Conservation (phyloP, 2,888 invertebrate genomes). For the Diplolepis rosae region DNA sequence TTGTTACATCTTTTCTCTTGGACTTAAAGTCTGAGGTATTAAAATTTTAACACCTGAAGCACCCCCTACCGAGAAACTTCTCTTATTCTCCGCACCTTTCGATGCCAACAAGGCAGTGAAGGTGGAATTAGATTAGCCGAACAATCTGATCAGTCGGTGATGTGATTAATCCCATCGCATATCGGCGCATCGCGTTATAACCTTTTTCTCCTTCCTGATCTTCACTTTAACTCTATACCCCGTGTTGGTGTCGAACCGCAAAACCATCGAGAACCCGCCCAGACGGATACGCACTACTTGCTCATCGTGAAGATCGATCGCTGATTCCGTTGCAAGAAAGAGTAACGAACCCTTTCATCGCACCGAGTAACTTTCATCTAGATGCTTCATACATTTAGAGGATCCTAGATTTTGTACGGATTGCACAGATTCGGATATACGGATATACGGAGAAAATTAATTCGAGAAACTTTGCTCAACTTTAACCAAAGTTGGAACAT, state of each 20-base stretch:
- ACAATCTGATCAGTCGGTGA: constrained; percentile 68
- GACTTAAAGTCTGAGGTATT: constrained; percentile 46
- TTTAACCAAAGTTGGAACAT: too few relatives aligned
- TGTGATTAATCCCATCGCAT: constrained; percentile 69
- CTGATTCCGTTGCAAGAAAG: constrained; percentile 44
- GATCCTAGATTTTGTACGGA: background rate
- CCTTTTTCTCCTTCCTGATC: constrained; percentile 32
- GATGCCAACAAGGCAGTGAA: constrained; percentile 52
- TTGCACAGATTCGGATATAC: background rate
- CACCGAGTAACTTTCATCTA: background rate
- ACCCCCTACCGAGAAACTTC: constrained; percentile 48
- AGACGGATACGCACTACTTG: constrained; percentile 29
- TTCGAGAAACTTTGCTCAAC: too few relatives aligned
- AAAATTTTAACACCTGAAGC: constrained; percentile 65
- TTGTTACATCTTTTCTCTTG: constrained; percentile 7
- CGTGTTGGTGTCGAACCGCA: constrained; percentile 45
- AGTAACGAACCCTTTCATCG: constrained; percentile 29
- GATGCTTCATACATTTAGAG: background rate
- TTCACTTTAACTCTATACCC: constrained; percentile 36
- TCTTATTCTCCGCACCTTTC: constrained; percentile 4
- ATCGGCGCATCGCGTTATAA: constrained; percentile 60
- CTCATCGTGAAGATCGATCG: constrained; percentile 42
- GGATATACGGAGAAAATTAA: too few relatives aligned
- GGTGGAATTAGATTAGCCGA: constrained; percentile 70
- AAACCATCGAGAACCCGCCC: constrained; percentile 58